These are phyloP conservation scores for Liposcelis brunnea DNA, from an alignment of 2,888 invertebrate genomes.

Conservation along the genomic window DNA sequence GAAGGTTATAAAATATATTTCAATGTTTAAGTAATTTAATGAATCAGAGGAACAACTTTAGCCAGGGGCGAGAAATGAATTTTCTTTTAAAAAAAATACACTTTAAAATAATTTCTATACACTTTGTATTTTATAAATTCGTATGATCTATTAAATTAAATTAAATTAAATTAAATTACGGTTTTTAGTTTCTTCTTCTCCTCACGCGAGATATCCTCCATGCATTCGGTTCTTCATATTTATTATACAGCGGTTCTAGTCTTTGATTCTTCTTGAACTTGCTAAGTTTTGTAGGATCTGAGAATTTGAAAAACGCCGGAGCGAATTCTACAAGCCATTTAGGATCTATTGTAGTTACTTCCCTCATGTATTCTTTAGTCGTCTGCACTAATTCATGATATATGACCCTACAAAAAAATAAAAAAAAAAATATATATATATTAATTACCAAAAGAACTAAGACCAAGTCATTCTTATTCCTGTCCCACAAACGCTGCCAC, in stretches of 20 bases:
- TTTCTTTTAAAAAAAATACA: not conserved
- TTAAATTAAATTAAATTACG: not conserved
- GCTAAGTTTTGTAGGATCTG: conserved; percentile 94
- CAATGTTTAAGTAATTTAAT: too few relatives aligned
- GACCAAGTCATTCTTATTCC: not conserved
- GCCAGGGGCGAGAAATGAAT: too few relatives aligned
- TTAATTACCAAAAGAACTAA: conserved; percentile 16
- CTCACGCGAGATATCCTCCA: conserved; percentile 95
- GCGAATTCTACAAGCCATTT: conserved; percentile 99
- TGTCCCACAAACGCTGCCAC: too few relatives aligned
- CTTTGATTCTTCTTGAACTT: conserved; percentile 99
- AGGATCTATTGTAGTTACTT: conserved; percentile 91
- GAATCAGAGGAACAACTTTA: too few relatives aligned
- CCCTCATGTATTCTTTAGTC: conserved; percentile 98
- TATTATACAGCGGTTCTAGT: conserved; percentile 93
- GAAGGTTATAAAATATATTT: too few relatives aligned
- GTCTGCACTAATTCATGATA: conserved; percentile 98
- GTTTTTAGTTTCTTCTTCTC: conserved; percentile 62
- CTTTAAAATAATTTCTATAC: conserved; percentile 15
- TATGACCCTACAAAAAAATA: conserved; percentile 53
- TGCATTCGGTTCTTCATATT: conserved; percentile 97
- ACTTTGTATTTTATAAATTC: not conserved
- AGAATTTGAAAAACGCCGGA: conserved; percentile 97
- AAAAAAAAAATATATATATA: conserved; percentile 5
- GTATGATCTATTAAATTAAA: not conserved